Conservation (phyloP, 2,797 vertebrate genomes). For the Ara ararauna region DNA sequence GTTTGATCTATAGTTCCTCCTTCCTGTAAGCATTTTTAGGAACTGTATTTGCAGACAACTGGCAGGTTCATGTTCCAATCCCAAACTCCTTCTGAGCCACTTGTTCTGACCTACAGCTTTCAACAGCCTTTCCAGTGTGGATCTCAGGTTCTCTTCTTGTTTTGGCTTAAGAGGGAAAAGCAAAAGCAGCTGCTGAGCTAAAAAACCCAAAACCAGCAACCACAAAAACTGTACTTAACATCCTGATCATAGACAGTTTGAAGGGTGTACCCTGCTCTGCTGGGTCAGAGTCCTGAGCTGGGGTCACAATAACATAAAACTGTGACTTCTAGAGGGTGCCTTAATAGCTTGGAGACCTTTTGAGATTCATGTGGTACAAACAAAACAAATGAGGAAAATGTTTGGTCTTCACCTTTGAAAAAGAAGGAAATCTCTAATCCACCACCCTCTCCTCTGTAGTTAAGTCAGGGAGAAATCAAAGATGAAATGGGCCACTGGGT, state of each 20-base stretch:
- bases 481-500: not conserved
- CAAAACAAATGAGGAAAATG: accelerated
- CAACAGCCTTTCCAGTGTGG: not conserved
- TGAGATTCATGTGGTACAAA: not conserved
- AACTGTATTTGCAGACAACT: not conserved
- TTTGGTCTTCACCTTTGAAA: not conserved
- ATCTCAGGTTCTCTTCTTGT: not conserved
- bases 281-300: not conserved
- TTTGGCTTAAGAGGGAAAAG: not conserved
- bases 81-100: not conserved
- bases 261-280: not conserved
- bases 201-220: not conserved
- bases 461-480: not conserved
- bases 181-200: not conserved
- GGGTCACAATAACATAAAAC: not conserved
- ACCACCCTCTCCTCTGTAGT: not conserved
- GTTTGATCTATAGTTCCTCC: not conserved
- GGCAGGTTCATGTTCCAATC: not conserved
- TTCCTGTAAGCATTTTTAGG: not conserved
- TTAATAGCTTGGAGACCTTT: not conserved
- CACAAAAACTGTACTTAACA: not conserved
- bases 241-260: not conserved
- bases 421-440: not conserved
- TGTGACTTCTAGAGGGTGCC: not conserved
- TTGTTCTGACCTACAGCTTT: not conserved